These are phyloP conservation scores for Mactromeris polynyma DNA, from an alignment of 2,888 invertebrate genomes.

Conservation along the genomic window DNA sequence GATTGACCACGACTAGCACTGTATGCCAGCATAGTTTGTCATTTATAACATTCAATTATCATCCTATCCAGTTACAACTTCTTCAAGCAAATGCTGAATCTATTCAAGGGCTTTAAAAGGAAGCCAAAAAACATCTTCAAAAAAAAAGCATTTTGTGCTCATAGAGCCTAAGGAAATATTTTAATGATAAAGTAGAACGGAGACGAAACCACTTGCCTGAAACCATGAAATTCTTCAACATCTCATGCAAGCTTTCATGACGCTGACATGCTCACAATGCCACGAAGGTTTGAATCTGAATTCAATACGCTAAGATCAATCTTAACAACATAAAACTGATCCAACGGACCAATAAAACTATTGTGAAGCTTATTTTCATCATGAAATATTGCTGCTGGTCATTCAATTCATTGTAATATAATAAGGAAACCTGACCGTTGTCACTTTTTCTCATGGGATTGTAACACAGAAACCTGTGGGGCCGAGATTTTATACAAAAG, in stretches of 20 bases:
- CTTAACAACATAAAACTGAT: conserved; percentile 38
- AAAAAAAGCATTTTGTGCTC: neutral
- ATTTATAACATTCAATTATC: neutral
- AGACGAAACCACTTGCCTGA: neutral
- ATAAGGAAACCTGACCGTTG: conserved; percentile 38
- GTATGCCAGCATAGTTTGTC: neutral
- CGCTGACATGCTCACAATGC: conserved; percentile 30
- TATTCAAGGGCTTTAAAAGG: neutral
- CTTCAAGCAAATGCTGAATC: neutral
- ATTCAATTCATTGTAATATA: conserved; percentile 23
- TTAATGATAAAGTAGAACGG: neutral
- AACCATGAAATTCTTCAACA: conserved; percentile 36
- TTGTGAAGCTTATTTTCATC: conserved; percentile 23
- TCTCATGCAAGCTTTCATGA: conserved; percentile 44
- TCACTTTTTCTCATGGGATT: conserved; percentile 21
- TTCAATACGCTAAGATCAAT: conserved; percentile 34
- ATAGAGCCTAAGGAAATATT: conserved; percentile 9
- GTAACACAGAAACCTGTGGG: neutral
- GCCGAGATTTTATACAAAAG: conserved; percentile 40
- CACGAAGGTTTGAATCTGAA: neutral
- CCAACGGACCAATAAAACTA: conserved; percentile 32
- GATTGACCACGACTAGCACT: neutral
- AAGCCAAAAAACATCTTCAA: neutral
- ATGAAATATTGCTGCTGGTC: conserved; percentile 41
- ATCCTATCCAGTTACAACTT: neutral